Evolutionary conservation across 2,113 vertebrate genomes (phyloP), one percentile per base, ranked within the genome.

Genomic region (Fulica atra): DNA sequence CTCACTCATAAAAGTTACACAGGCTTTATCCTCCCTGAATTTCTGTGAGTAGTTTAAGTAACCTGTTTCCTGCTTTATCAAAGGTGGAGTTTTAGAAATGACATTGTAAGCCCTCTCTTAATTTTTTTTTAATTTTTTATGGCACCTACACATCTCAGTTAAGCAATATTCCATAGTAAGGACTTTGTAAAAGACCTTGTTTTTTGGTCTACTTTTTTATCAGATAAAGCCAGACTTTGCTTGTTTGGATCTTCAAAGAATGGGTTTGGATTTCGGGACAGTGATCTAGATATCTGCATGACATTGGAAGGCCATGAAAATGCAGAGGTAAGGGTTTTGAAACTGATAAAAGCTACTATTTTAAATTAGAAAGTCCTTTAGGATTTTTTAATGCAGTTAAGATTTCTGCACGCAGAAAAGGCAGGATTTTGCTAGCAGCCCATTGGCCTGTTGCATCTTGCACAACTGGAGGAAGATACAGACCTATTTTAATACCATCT

Each of bases 231-330:
- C 87, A 99, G 99, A 93, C 98, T 99, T 84, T 99, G 99, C 84
- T 98, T 99, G 92, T 99, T 99, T 94, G 99, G 99, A n/a, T 99
- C 99, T 85, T 99, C 99, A 46, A 99, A 99, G 97, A 99, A 99
- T 71, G 99, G 99, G 46, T 99, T 99, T 96, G 99, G 99, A 44
- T 99, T 99, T 97, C 99, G 99, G 15, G 99, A 99, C 98, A 99
- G 99, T 50, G 99, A 99, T 97, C 98, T 99, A 14, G 99, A 99
- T 98, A 99, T 99, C 97, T 99, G 99, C 97, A 99, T 99, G 99
- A 99, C 99, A 2, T 96, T 99, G 91, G 99, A 99, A 97, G 99
- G 99, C 76, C 99, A 99, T 28, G 99, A 99, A 97, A 99, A 99
- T 33, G 99, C 99, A 73, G 99, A 99, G 99, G 99, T 99, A 97